A percentile compares a stretch with the other conserved stretches of the same genome.
Conservation (phyloP, 2,888 invertebrate species). For the Zootermopsis nevadensis region DNA sequence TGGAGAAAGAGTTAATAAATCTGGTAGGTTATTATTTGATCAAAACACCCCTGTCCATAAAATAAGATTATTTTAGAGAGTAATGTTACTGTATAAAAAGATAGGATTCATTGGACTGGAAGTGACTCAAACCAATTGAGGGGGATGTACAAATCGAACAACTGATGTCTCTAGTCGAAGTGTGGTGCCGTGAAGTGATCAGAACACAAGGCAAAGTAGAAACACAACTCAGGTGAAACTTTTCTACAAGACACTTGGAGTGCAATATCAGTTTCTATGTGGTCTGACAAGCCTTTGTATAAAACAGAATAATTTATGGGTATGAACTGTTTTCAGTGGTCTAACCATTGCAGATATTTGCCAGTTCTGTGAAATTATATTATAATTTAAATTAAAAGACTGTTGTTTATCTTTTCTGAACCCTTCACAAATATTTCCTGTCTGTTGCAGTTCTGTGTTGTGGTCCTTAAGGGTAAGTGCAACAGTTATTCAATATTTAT, state of each 20-base stretch:
- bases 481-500: no score
- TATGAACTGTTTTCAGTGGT: constrained; percentile 39
- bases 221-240: constrained; percentile 30
- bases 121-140: constrained; percentile 6
- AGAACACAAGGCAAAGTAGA: background rate
- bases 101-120: background rate
- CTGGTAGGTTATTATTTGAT: background rate
- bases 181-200: constrained; percentile 19
- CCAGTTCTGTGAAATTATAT: constrained; percentile 38
- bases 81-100: background rate
- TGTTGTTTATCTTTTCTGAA: background rate
- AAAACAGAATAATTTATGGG: constrained; percentile 38
- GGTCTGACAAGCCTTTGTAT: constrained; percentile 31
- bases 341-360: constrained; percentile 34
- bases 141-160: constrained; percentile 15
- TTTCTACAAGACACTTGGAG: constrained; percentile 36
- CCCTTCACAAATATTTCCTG: no score
- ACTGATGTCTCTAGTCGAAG: constrained; percentile 30
- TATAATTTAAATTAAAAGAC: constrained; percentile 8
- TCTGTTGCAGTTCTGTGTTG: no score
- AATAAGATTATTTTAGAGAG: background rate
- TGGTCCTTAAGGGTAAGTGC: no score
- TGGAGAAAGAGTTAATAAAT: no score
- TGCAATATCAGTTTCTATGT: constrained; percentile 38
- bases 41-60: constrained; percentile 10